Percentiles rank a stretch among this genome's conserved stretches.
These are phyloP conservation scores for Crambe crambe DNA, from an alignment of 37 sponge, comb jelly and placozoan genomes.

Conservation along the genomic window DNA sequence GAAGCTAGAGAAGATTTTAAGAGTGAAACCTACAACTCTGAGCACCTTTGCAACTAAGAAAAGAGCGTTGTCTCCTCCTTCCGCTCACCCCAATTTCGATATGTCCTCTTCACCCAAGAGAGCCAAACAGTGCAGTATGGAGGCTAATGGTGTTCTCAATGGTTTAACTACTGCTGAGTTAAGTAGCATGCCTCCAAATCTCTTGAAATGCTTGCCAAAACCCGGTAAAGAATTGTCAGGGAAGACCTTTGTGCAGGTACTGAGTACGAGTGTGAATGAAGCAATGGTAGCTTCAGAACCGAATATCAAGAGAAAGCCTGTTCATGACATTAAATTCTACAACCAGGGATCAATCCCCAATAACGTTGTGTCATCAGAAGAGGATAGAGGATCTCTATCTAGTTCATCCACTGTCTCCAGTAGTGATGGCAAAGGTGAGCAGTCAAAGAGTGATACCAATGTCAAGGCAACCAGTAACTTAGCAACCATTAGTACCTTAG, in stretches of 20 bases:
- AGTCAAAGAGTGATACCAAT: background rate
- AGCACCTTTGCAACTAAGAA: conserved; percentile 37
- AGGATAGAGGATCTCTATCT: background rate
- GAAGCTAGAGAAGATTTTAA: background rate
- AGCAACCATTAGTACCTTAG: background rate
- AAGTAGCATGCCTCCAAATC: background rate
- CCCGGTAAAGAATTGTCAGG: background rate
- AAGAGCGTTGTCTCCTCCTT: conserved; percentile 14
- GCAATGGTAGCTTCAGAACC: background rate
- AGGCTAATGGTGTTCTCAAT: background rate
- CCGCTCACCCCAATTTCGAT: background rate
- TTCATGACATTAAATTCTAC: background rate
- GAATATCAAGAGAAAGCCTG: background rate
- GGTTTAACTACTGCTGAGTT: no score
- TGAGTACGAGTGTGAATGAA: background rate
- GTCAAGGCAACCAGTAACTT: background rate
- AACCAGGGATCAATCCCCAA: background rate
- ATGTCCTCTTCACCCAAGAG: background rate
- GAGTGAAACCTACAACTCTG: conserved; percentile 20
- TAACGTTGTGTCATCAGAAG: background rate
- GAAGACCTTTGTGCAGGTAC: background rate
- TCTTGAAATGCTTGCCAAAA: background rate
- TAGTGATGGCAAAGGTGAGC: background rate
- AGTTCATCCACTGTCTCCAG: background rate
- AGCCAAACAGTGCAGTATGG: background rate